Evolutionary conservation across 2,797 vertebrate genomes (phyloP).

Genomic region (Neomorphus geoffroyi): DNA sequence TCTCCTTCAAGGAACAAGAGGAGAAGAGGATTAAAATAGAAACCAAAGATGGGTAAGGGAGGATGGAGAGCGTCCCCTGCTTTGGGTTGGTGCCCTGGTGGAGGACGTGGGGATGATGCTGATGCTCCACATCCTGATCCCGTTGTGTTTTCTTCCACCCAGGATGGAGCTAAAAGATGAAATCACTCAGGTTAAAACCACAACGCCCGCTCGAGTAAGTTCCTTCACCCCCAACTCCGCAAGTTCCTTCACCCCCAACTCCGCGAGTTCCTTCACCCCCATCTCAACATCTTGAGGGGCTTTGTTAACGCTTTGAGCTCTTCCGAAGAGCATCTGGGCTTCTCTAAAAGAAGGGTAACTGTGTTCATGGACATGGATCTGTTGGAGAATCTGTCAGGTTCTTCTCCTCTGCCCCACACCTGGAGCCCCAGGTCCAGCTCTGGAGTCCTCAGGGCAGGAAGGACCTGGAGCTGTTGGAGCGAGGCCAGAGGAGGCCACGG

Average conservation of each 20-base stretch:
- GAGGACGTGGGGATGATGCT: too few relatives aligned
- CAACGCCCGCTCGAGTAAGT: constrained; percentile 83
- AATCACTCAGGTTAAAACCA: constrained; percentile 71
- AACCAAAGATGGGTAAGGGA: constrained; percentile 80
- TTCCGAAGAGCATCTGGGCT: accelerated
- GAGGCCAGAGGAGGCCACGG: too few relatives aligned
- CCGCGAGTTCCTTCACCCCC: not conserved
- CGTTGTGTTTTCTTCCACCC: not conserved
- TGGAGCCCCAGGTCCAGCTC: too few relatives aligned
- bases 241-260: too few relatives aligned
- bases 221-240: too few relatives aligned
- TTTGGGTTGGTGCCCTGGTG: too few relatives aligned
- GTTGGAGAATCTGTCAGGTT: too few relatives aligned
- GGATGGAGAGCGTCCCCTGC: not conserved
- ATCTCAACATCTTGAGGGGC: accelerated
- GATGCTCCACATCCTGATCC: not conserved
- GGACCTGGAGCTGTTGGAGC: too few relatives aligned
- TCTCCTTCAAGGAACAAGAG: constrained; percentile 77
- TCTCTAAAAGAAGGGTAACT: not conserved
- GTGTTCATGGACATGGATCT: too few relatives aligned
- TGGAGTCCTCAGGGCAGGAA: too few relatives aligned
- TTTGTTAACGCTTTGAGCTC: not conserved
- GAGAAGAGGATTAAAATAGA: constrained; percentile 91
- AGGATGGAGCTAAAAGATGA: constrained; percentile 77
- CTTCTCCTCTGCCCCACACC: too few relatives aligned